Evolutionary conservation across 2,888 invertebrate species (phyloP), one percentile per base, ranked within the genome.

Genomic region (Physocephala rufipes): DNA sequence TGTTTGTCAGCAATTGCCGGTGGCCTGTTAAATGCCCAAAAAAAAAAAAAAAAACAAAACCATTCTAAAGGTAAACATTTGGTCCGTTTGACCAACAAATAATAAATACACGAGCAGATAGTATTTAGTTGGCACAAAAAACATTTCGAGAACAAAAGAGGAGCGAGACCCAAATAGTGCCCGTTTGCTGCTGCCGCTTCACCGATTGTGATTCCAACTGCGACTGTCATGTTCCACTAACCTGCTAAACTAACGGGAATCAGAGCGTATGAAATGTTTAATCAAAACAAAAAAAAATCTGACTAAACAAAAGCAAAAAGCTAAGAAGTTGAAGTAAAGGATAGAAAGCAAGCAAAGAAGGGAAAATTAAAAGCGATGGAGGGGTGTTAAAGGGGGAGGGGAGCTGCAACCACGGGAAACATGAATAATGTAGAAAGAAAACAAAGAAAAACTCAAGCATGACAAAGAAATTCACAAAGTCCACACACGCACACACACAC

Each of bases 171-270:
- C 36, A 62, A 68, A 68, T 68, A 62, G 15, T n/a, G n/a, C n/a
- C 67, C 76, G 73, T 79, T 7, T 36, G 36, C 9, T 36, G 78
- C 79, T n/a, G n/a, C n/a, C n/a, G n/a, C n/a, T n/a, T n/a, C n/a
- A n/a, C n/a, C n/a, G n/a, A n/a, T n/a, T n/a, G n/a, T n/a, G n/a
- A n/a, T n/a, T n/a, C n/a, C n/a, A n/a, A 79, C 81, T 81, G 81
- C 80, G 82, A 82, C 82, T 82, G 82, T 83, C 82, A 82, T 82
- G 82, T 82, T 80, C 82, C 81, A 82, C 81, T 83, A 82, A 82
- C 82, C 82, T 83, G 82, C 83, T 82, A 83, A 83, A 82, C 80
- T 82, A 82, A 82, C 82, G 81, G 80, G 66, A 70, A 65, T 62
- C 63, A 76, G 58, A 58, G 58, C 58, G n/a, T 26, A 2, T 15